Conservation (phyloP, 2,888 invertebrate genomes). For the Pristionchus entomophagus region DNA sequence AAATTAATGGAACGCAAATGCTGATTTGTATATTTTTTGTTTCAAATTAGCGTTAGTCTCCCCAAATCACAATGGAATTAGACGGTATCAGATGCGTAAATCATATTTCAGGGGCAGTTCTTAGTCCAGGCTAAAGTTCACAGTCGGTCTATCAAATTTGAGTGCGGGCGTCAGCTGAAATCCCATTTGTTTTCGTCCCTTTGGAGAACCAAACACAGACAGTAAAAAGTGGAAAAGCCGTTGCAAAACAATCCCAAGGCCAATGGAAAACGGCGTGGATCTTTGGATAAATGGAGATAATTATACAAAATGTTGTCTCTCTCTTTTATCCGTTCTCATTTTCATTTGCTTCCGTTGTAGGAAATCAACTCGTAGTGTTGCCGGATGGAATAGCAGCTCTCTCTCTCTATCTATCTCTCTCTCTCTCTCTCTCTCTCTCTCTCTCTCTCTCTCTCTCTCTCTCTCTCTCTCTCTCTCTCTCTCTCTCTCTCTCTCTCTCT, state of each 20-base stretch:
- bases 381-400: no score
- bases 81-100: neutral
- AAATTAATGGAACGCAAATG: no score
- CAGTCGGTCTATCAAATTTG: neutral
- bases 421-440: no score
- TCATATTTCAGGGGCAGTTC: neutral
- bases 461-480: no score
- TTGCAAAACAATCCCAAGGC: neutral
- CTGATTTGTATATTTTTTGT: no score
- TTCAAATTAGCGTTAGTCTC: no score
- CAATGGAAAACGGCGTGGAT: neutral
- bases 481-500: no score
- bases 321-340: neutral
- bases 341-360: neutral
- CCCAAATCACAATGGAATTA: no score
- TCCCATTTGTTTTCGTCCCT: neutral
- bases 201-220: neutral
- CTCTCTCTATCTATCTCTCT: no score
- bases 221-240: neutral
- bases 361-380: no score
- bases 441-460: no score
- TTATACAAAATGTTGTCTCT: neutral
- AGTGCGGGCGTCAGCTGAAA: neutral
- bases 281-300: neutral
- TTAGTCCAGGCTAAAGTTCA: neutral